phyloP scores from a whole-genome alignment of 2,113 vertebrate species.

The Myotis yumanensis region DNA sequence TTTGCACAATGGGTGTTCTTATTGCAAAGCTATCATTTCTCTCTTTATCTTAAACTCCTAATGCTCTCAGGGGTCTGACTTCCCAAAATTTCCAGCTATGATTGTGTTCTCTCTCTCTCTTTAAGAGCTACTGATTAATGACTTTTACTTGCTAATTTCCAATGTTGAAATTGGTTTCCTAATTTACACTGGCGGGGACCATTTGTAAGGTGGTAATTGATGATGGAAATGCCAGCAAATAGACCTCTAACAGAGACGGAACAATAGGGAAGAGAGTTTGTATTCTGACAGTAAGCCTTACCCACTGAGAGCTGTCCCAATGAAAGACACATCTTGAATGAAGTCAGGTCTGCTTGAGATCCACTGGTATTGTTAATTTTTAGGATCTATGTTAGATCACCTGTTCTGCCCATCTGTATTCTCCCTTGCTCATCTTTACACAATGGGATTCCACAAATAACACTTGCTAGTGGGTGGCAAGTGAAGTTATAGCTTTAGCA shows the following conservation, averaged over 20 bases:
- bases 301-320: not conserved
- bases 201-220: not conserved
- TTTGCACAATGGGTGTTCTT: not conserved
- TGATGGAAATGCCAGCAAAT: not conserved
- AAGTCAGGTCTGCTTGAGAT: not conserved
- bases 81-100: not conserved
- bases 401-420: not conserved
- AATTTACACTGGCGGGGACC: not conserved
- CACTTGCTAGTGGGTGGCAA: constrained; percentile 41
- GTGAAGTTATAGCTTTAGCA: constrained; percentile 31
- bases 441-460: constrained; percentile 27
- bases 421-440: not conserved
- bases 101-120: not conserved
- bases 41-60: not conserved
- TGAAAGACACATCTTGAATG: not conserved
- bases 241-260: not conserved
- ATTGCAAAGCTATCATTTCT: not conserved
- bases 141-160: constrained; percentile 12
- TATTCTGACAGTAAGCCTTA: not conserved
- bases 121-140: not conserved
- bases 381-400: not conserved
- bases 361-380: not conserved
- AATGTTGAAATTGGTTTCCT: not conserved
- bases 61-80: not conserved
- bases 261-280: not conserved